These are phyloP conservation scores for Protomyctophum bolini DNA, from an alignment of 2,113 vertebrate species.

Conservation along the genomic window DNA sequence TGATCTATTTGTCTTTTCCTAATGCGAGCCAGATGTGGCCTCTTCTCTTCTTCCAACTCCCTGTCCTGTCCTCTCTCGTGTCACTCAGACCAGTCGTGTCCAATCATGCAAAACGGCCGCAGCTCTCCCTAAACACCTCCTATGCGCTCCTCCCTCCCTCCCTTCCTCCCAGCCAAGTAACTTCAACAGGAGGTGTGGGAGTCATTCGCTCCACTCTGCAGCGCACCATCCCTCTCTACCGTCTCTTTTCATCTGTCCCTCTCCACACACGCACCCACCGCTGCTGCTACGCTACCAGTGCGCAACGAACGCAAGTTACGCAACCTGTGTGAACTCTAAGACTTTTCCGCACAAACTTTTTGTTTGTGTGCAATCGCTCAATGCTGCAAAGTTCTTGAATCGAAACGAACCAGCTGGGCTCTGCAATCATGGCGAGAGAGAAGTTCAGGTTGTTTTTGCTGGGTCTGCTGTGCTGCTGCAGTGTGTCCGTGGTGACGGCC, in stretches of 20 bases:
- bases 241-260: slow-evolving; percentile 39
- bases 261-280: slow-evolving; percentile 1
- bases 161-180: slow-evolving; percentile 32
- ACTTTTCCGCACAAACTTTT: slow-evolving; percentile 28
- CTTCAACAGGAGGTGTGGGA: slow-evolving; percentile 42
- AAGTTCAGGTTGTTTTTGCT: slow-evolving; percentile 58
- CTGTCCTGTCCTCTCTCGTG: slow-evolving; percentile 10
- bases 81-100: slow-evolving; percentile 51
- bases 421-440: slow-evolving; percentile 63
- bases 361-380: background rate
- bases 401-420: too few species aligned
- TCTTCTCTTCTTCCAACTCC: slow-evolving; percentile 15
- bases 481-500: slow-evolving; percentile 58
- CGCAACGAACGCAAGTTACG: too few species aligned
- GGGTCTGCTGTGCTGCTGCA: slow-evolving; percentile 50
- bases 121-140: slow-evolving; percentile 21
- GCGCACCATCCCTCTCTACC: slow-evolving; percentile 1
- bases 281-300: background rate
- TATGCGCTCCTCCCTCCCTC: slow-evolving; percentile 30
- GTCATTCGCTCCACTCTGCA: slow-evolving; percentile 22
- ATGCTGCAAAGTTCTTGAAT: too few species aligned
- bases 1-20: slow-evolving; percentile 61
- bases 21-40: slow-evolving; percentile 76
- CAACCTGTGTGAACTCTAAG: background rate
- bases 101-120: slow-evolving; percentile 61